Base-by-base conservation (phyloP, 2,113 vertebrate genomes). In the Cacatua alba region DNA sequence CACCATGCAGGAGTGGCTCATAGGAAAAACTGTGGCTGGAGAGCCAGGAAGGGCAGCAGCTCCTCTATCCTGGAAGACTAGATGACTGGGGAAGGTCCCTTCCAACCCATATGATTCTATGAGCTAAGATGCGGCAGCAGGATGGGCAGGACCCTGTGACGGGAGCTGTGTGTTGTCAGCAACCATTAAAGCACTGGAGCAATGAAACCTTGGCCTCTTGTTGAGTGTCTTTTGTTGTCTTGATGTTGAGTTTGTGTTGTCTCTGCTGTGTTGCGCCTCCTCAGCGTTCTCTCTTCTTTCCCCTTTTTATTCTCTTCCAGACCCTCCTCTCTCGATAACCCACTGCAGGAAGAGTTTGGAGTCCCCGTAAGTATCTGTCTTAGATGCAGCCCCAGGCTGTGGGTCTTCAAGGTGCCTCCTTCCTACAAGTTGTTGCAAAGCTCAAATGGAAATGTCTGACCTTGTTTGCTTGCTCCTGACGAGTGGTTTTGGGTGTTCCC, bases 331-430 rank as follows among this genome's bases (percentile, higher is more conserved):
- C 94, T 99, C 99, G 92, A 99, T 99, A 97, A 99, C 99, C 89
- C 99, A 99, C 98, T 99, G 99, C 98, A 99, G 99, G 98, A 99
- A 99, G 98, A 99, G 99, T 98, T 98, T 99, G 77, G 99, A 99
- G 97, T 99, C 99, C 97, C 99, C 99, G 99, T 99, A 99, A 99
- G 99, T 99, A 98, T 94, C 84, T 57, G 62, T 48, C 48, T 84
- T 23, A 46, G 70, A 46, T 60, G 53, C 0, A 2, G 82, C 85
- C 68, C 82, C 70, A 86, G 51, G 63, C 63, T 53, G 39, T 80
- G 92, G 71, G 48, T 29, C 78, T 51, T 83, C 87, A 31, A 75
- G 87, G 64, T 82, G 49, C 87, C 77, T 92, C 37, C 79, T 78
- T 80, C 64, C 74, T 77, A 43, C 69, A 33, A 39, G 44, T 19